phyloP scores from a whole-genome alignment of 2,888 invertebrate species.

The Lymantria monacha region DNA sequence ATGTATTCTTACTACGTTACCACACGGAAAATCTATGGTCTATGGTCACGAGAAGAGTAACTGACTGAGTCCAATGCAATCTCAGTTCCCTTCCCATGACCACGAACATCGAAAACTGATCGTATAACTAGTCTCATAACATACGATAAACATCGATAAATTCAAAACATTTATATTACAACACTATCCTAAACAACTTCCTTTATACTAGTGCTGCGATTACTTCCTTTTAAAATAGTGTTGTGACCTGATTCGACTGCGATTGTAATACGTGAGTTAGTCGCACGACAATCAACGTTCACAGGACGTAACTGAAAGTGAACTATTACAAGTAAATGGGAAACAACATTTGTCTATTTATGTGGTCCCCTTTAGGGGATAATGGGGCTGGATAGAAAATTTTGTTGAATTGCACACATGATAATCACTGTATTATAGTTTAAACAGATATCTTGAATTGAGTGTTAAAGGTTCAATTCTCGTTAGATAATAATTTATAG shows the following conservation, averaged over 20 bases:
- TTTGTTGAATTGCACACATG: background rate
- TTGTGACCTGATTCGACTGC: slow-evolving; percentile 27
- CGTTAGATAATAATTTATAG: no score
- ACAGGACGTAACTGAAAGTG: slow-evolving; percentile 64
- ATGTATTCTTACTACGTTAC: no score
- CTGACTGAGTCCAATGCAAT: no score
- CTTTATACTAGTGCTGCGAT: slow-evolving; percentile 10
- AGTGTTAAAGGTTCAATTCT: background rate
- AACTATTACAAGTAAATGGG: slow-evolving; percentile 73
- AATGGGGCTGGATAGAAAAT: slow-evolving; percentile 4
- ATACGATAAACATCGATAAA: background rate
- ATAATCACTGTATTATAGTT: background rate
- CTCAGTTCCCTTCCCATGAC: no score
- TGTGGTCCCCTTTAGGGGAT: slow-evolving; percentile 42
- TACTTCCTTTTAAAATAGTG: slow-evolving; percentile 15
- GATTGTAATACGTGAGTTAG: slow-evolving; percentile 46
- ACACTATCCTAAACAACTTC: background rate
- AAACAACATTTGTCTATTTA: slow-evolving; percentile 65
- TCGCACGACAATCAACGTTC: slow-evolving; percentile 59
- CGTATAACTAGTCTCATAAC: no score
- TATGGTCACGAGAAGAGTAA: no score
- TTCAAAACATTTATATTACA: background rate
- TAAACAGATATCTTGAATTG: background rate
- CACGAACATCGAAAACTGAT: no score
- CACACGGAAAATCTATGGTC: no score